phyloP scores from a whole-genome alignment of 2,797 vertebrate species.

The Rhynchonycteris naso region DNA sequence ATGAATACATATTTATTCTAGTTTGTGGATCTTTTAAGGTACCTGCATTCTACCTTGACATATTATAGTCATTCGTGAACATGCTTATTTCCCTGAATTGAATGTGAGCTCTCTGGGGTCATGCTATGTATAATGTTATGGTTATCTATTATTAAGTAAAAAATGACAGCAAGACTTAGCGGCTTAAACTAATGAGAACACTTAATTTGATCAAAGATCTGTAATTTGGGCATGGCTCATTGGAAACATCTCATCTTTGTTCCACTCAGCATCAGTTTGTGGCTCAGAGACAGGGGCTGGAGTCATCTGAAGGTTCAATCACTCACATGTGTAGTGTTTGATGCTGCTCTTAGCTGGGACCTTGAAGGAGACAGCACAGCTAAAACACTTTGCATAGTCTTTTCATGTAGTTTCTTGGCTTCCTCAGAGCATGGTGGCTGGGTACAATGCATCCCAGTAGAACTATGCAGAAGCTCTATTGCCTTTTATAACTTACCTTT shows the following conservation, averaged over 20 bases:
- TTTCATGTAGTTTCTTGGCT: neutral
- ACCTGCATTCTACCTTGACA: neutral
- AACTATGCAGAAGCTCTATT: neutral
- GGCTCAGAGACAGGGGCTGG: neutral
- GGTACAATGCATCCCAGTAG: neutral
- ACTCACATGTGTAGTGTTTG: neutral
- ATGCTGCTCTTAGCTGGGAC: neutral
- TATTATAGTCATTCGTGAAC: neutral
- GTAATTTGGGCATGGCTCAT: neutral
- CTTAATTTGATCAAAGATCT: neutral
- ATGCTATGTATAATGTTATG: neutral
- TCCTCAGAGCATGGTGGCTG: neutral
- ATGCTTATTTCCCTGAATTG: neutral
- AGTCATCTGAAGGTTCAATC: neutral
- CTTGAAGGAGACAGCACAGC: no score
- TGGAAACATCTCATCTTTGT: neutral
- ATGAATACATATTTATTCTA: neutral
- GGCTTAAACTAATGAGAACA: neutral
- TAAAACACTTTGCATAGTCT: neutral
- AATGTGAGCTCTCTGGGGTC: neutral
- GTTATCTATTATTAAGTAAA: neutral
- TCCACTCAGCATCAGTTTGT: neutral
- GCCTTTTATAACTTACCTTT: neutral
- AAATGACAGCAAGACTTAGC: neutral
- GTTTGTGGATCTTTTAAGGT: neutral